Evolutionary conservation across 2,888 invertebrate genomes (phyloP).

Genomic region (Drosophila greeni): DNA sequence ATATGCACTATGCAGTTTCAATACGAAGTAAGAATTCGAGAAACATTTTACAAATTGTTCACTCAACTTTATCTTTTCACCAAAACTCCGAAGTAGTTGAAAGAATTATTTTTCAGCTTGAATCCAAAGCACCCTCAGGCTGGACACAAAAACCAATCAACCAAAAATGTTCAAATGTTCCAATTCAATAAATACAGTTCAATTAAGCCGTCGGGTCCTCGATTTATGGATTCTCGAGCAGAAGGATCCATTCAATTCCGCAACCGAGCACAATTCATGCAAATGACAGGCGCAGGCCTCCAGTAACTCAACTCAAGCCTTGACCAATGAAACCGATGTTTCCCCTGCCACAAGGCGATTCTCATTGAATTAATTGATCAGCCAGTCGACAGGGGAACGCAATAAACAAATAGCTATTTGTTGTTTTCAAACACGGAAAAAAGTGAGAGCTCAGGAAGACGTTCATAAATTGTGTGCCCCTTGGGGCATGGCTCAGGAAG

Average conservation of each 20-base stretch:
- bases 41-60: too few species aligned
- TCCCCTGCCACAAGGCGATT: slow-evolving; percentile 35
- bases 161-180: too few species aligned
- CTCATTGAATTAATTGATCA: slow-evolving; percentile 66
- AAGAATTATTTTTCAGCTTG: background rate
- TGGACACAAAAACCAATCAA: background rate
- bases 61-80: background rate
- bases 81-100: too few species aligned
- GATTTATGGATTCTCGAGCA: slow-evolving; percentile 24
- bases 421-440: background rate
- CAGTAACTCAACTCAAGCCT: slow-evolving; percentile 35
- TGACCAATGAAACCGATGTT: slow-evolving; percentile 39
- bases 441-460: slow-evolving; percentile 18
- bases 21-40: too few species aligned
- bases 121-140: background rate
- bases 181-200: slow-evolving; percentile 25
- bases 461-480: slow-evolving; percentile 49
- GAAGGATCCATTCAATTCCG: slow-evolving; percentile 47
- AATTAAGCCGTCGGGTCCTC: slow-evolving; percentile 11
- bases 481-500: slow-evolving; percentile 4
- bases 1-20: too few species aligned
- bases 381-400: slow-evolving; percentile 20
- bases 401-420: slow-evolving; percentile 55
- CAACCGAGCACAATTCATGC: slow-evolving; percentile 50
- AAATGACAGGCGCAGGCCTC: slow-evolving; percentile 34